phyloP scores from a whole-genome alignment of 2,113 vertebrate species.

The Myrmecobius fasciatus region DNA sequence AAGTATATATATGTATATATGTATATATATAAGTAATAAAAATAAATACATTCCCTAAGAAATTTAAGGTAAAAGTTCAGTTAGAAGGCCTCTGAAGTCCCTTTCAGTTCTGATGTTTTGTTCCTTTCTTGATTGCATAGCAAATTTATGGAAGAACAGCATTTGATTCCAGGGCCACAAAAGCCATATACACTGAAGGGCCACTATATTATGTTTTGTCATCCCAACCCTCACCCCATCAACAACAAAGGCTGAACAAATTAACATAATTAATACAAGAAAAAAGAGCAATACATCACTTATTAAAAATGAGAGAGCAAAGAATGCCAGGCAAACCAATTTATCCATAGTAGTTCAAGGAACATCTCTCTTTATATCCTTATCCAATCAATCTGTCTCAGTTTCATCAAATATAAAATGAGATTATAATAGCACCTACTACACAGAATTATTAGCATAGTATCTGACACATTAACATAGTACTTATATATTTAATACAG shows the following conservation, averaged over 20 bases:
- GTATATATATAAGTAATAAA: too few species aligned
- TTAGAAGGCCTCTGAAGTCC: too few species aligned
- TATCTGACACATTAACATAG: neutral
- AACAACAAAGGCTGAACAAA: neutral
- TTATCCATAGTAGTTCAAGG: neutral
- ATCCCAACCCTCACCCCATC: neutral
- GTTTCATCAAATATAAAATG: neutral
- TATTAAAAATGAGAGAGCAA: neutral
- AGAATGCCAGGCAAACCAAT: neutral
- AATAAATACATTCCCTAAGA: too few species aligned
- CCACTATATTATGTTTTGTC: neutral
- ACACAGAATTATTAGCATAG: neutral
- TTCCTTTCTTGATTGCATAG: neutral
- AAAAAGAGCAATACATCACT: neutral
- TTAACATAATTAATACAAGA: neutral
- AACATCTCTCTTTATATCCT: neutral
- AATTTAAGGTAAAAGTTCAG: too few species aligned
- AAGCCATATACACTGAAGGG: neutral
- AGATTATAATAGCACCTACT: neutral
- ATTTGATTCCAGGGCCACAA: too few species aligned
- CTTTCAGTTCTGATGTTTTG: too few species aligned
- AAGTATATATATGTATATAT: too few species aligned
- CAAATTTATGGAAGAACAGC: neutral
- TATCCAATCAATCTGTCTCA: neutral
- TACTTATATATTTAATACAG: neutral